Conservation (phyloP, 1,140 invertebrate genomes). For the Gerris buenoi region DNA sequence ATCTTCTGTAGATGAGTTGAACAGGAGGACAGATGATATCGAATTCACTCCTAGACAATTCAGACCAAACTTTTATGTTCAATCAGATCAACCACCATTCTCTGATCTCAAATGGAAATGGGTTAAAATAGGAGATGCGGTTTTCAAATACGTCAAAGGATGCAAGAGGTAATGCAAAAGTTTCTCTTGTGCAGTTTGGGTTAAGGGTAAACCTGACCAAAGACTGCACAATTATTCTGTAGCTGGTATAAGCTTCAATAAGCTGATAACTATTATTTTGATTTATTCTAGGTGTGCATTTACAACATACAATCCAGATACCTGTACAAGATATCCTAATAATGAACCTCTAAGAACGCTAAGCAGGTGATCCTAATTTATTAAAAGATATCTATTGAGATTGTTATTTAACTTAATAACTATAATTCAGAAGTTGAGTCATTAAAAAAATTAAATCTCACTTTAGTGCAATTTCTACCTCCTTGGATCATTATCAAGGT, state of each 20-base stretch:
- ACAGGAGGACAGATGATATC: background rate
- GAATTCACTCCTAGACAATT: background rate
- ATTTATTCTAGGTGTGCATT: background rate
- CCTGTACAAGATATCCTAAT: background rate
- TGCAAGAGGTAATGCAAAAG: background rate
- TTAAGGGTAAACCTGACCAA: too few relatives aligned
- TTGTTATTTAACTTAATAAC: too few relatives aligned
- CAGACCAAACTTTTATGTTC: background rate
- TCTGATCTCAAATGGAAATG: background rate
- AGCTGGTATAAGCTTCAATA: too few relatives aligned
- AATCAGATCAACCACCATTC: background rate
- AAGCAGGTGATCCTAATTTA: too few relatives aligned
- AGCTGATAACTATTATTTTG: too few relatives aligned
- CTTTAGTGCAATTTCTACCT: too few relatives aligned
- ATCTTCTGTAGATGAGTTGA: background rate
- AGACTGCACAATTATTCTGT: too few relatives aligned
- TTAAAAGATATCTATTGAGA: too few relatives aligned
- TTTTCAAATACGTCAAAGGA: background rate
- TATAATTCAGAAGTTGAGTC: too few relatives aligned
- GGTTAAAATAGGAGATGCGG: background rate
- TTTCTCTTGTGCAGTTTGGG: too few relatives aligned
- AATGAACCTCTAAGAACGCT: background rate
- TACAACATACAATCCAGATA: background rate
- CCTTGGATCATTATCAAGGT: too few relatives aligned
- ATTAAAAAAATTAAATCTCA: too few relatives aligned